phyloP scores from a whole-genome alignment of 1,140 invertebrate genomes.

The Drosophila fuyamai region DNA sequence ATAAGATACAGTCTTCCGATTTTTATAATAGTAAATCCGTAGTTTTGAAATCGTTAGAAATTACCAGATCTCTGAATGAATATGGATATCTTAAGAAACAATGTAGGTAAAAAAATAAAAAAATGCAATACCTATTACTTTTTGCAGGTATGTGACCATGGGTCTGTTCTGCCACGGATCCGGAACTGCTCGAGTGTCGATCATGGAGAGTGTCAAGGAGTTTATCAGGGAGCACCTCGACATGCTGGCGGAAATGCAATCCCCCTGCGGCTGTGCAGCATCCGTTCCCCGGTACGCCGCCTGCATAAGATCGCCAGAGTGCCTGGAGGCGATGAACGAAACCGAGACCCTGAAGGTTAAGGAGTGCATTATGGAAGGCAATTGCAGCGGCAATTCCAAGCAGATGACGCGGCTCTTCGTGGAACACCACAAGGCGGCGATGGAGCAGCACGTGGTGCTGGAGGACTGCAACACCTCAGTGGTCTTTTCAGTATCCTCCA shows the following conservation, averaged over 20 bases:
- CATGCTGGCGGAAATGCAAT: slow-evolving; percentile 65
- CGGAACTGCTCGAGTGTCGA: slow-evolving; percentile 68
- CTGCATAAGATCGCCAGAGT: slow-evolving; percentile 64
- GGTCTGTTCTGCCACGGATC: slow-evolving; percentile 87
- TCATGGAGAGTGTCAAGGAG: slow-evolving; percentile 79
- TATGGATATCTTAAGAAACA: no score
- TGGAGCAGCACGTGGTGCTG: slow-evolving; percentile 68
- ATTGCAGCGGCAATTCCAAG: slow-evolving; percentile 63
- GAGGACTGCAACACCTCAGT: slow-evolving; percentile 85
- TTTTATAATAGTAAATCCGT: no score
- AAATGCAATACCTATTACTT: no score
- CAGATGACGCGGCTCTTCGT: slow-evolving; percentile 71
- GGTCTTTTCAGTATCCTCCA: slow-evolving; percentile 88
- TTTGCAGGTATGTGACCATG: slow-evolving; percentile 86
- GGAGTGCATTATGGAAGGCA: slow-evolving; percentile 80
- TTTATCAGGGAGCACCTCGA: slow-evolving; percentile 64
- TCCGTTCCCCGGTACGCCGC: slow-evolving; percentile 50
- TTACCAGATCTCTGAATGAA: no score
- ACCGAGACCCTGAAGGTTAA: slow-evolving; percentile 71
- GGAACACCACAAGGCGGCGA: slow-evolving; percentile 73
- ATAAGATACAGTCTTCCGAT: no score
- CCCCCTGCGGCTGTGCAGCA: slow-evolving; percentile 73
- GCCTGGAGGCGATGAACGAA: slow-evolving; percentile 75
- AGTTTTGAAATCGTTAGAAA: no score
- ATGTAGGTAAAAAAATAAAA: no score